Evolutionary conservation across 2,888 invertebrate genomes (phyloP).

Genomic region (Polydrusus cervinus): DNA sequence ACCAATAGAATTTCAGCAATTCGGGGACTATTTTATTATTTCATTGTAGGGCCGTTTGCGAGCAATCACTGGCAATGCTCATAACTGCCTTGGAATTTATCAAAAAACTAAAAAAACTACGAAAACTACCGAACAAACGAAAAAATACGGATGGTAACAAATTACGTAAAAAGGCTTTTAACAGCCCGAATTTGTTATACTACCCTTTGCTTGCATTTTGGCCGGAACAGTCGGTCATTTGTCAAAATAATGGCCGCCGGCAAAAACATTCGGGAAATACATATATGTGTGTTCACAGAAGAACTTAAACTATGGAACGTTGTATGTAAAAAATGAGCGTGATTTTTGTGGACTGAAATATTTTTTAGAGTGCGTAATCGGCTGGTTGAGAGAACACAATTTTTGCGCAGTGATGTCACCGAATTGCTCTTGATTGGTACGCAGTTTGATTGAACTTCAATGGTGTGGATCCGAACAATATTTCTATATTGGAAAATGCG

Average conservation of each 20-base stretch:
- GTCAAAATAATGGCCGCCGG: conserved; percentile 41
- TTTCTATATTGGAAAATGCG: too few relatives aligned
- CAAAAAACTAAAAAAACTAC: conserved; percentile 27
- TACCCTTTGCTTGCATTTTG: conserved; percentile 47
- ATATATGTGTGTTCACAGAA: conserved; percentile 6
- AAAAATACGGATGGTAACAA: conserved; percentile 39
- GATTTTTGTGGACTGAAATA: too few relatives aligned
- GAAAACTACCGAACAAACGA: conserved; percentile 5
- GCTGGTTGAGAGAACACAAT: too few relatives aligned
- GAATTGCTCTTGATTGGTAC: too few relatives aligned
- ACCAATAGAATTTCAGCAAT: too few relatives aligned
- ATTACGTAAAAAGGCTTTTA: conserved; percentile 45
- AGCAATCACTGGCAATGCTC: conserved; percentile 37
- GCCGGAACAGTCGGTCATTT: conserved; percentile 36
- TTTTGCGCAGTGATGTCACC: too few relatives aligned
- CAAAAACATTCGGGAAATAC: conserved; percentile 27
- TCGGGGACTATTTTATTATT: too few relatives aligned
- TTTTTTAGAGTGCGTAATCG: too few relatives aligned
- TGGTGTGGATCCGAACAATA: too few relatives aligned
- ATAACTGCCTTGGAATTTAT: conserved; percentile 42
- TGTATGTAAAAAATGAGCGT: conserved; percentile 1
- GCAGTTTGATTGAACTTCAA: too few relatives aligned
- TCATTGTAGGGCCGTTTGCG: conserved; percentile 18
- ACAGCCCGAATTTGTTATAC: conserved; percentile 49
- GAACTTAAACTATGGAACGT: conserved; percentile 1